These are phyloP conservation scores for Cherax destructor DNA, from an alignment of 1,140 invertebrate genomes.

Conservation along the genomic window DNA sequence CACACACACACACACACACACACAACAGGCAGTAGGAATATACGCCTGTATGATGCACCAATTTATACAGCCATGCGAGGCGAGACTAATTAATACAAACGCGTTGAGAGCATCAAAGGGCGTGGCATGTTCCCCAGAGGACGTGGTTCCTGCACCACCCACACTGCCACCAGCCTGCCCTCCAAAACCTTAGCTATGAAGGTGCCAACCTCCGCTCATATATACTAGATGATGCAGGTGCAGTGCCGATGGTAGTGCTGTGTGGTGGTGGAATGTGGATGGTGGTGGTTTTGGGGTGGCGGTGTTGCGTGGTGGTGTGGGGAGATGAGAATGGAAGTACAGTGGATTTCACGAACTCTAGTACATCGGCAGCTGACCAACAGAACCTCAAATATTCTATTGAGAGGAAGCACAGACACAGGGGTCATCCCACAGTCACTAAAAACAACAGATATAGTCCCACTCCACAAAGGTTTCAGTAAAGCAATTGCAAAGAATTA, in stretches of 20 bases:
- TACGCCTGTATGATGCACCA: background rate
- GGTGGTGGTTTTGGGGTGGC: background rate
- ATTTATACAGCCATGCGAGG: background rate
- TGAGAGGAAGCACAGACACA: too few relatives aligned
- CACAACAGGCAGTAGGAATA: background rate
- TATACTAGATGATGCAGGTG: background rate
- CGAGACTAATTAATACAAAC: constrained; percentile 1
- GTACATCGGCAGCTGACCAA: too few relatives aligned
- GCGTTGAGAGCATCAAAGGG: background rate
- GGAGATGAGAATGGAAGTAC: too few relatives aligned
- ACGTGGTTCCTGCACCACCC: background rate
- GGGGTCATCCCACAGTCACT: too few relatives aligned
- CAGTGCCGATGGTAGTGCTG: background rate
- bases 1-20: background rate
- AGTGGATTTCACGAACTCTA: too few relatives aligned
- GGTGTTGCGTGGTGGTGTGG: too few relatives aligned
- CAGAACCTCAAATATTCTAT: too few relatives aligned
- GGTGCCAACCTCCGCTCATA: background rate
- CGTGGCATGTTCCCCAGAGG: background rate
- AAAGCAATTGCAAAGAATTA: too few relatives aligned
- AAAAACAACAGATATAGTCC: too few relatives aligned
- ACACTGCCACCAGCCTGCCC: background rate
- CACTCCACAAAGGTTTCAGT: too few relatives aligned
- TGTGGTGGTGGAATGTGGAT: background rate
- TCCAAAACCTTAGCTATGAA: background rate